Evolutionary conservation across 2,113 vertebrate species (phyloP).

Genomic region (Podiceps cristatus): DNA sequence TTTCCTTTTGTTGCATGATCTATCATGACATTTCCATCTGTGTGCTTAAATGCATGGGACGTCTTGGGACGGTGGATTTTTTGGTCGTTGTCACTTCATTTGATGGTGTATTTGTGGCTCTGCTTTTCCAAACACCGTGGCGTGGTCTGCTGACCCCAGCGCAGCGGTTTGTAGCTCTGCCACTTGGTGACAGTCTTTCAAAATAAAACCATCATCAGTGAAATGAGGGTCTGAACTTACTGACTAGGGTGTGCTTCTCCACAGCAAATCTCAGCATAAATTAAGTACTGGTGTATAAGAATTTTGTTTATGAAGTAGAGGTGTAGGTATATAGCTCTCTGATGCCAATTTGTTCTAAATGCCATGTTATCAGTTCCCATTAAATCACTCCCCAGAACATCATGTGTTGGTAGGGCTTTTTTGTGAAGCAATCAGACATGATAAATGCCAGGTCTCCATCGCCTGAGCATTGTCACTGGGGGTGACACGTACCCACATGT

Average conservation of each 20-base stretch:
- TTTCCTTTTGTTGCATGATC: neutral
- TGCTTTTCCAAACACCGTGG: neutral
- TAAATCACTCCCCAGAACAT: neutral
- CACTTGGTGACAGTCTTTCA: slow-evolving; percentile 66
- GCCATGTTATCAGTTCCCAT: neutral
- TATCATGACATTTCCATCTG: fast-evolving
- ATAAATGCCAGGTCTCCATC: neutral
- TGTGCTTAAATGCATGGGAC: neutral
- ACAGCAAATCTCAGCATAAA: neutral
- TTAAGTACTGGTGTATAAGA: neutral
- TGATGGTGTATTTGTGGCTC: neutral
- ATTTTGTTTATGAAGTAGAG: neutral
- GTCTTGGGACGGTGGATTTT: neutral
- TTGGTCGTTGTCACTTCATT: neutral
- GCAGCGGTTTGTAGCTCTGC: neutral
- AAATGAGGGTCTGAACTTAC: neutral
- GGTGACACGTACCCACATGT: neutral
- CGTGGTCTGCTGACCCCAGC: neutral
- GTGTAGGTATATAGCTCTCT: neutral
- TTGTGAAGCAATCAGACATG: neutral
- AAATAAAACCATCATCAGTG: slow-evolving; percentile 1
- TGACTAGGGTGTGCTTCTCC: neutral
- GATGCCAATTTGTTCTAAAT: neutral
- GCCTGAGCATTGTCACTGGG: neutral
- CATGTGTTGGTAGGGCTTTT: neutral